Evolutionary conservation across 2,797 vertebrate species (phyloP).

Genomic region (Enteromius radiatus): DNA sequence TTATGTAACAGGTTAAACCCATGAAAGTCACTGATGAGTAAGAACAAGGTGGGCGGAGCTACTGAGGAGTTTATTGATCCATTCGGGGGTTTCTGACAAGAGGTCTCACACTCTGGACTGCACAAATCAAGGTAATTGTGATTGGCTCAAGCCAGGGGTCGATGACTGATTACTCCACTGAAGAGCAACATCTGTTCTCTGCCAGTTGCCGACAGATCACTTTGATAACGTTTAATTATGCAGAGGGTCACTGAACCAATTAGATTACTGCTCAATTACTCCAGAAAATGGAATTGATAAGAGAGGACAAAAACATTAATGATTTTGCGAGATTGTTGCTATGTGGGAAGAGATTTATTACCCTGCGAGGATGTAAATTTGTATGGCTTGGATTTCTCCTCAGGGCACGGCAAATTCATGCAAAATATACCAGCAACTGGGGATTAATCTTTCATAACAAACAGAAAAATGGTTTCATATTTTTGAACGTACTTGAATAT

Average conservation of each 20-base stretch:
- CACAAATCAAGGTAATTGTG: constrained; percentile 64
- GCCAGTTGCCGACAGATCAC: constrained; percentile 59
- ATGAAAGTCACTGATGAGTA: constrained; percentile 50
- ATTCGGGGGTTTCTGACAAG: constrained; percentile 44
- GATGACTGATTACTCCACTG: constrained; percentile 64
- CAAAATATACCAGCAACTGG: constrained; percentile 21
- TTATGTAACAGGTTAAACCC: constrained; percentile 15
- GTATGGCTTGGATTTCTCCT: constrained; percentile 23
- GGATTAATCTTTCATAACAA: constrained; percentile 20
- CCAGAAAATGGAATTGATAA: constrained; percentile 57
- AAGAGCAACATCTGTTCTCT: constrained; percentile 64
- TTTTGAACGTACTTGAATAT: constrained; percentile 22
- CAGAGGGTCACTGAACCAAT: constrained; percentile 61
- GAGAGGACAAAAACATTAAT: constrained; percentile 50
- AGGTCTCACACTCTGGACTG: constrained; percentile 36
- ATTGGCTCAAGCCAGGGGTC: constrained; percentile 59
- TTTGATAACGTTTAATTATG: constrained; percentile 65
- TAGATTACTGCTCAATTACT: constrained; percentile 62
- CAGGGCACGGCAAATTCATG: constrained; percentile 40
- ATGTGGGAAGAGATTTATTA: constrained; percentile 43
- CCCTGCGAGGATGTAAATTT: constrained; percentile 36
- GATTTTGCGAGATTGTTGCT: constrained; percentile 41
- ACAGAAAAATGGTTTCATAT: background rate
- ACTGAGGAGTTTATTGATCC: constrained; percentile 58
- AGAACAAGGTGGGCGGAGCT: constrained; percentile 20